phyloP scores from a whole-genome alignment of 2,888 invertebrate species.

The Cyaniris semiargus region DNA sequence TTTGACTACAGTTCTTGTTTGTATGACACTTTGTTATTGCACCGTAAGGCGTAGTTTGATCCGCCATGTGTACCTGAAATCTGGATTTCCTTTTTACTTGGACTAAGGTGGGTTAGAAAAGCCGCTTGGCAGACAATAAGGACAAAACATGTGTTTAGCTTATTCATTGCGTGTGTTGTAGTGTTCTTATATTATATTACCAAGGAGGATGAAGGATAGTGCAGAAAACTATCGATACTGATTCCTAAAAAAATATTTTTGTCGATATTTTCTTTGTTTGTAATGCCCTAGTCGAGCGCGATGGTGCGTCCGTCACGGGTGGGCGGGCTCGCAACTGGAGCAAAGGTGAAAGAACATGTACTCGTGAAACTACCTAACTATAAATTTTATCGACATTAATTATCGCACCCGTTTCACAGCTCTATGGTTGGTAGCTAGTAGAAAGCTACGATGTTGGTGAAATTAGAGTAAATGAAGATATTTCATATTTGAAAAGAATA shows the following conservation, averaged over 20 bases:
- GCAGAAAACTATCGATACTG: not conserved
- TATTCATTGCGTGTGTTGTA: no score
- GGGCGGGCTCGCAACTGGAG: slow-evolving; percentile 65
- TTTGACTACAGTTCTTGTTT: no score
- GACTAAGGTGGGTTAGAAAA: no score
- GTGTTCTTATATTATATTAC: not conserved
- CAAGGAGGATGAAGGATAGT: not conserved
- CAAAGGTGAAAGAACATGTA: slow-evolving; percentile 74
- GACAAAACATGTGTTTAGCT: no score
- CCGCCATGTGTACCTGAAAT: no score
- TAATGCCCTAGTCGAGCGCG: slow-evolving; percentile 47
- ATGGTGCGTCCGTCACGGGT: slow-evolving; percentile 69
- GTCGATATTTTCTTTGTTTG: slow-evolving; percentile 35
- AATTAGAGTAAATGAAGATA: not conserved
- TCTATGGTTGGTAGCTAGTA: slow-evolving; percentile 8
- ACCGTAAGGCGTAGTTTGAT: no score
- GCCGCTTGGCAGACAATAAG: no score
- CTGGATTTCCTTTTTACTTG: no score
- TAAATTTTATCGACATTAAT: slow-evolving; percentile 22
- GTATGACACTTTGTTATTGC: no score
- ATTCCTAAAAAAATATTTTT: not conserved
- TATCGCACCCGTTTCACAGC: slow-evolving; percentile 21
- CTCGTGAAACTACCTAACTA: slow-evolving; percentile 36
- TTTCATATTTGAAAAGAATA: not conserved
- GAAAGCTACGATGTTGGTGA: not conserved